Conservation (phyloP, 2,113 vertebrate genomes). For the Labrus mixtus region DNA sequence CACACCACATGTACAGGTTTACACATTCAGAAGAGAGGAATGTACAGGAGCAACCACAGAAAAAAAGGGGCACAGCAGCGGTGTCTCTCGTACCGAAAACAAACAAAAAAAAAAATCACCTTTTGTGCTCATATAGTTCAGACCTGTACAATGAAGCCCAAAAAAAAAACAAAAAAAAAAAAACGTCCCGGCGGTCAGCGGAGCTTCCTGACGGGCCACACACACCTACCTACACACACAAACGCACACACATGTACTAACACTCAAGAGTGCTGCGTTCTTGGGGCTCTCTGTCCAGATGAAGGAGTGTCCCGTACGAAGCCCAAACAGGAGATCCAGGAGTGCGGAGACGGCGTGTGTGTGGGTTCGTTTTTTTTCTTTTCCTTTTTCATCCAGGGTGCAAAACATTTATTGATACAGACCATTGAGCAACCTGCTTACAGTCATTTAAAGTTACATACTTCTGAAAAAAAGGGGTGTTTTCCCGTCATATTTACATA, state of each 20-base stretch:
- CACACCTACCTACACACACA: constrained; percentile 33
- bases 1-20: constrained; percentile 91
- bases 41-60: constrained; percentile 80
- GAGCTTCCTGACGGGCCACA: constrained; percentile 58
- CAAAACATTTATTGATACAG: constrained; percentile 81
- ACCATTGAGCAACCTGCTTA: constrained; percentile 82
- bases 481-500: constrained; percentile 79
- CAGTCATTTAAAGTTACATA: constrained; percentile 75
- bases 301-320: constrained; percentile 58
- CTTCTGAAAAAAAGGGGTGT: constrained; percentile 71
- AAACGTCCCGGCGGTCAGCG: constrained; percentile 29
- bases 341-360: constrained; percentile 48
- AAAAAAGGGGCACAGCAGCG: constrained; percentile 58
- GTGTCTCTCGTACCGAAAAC: constrained; percentile 56
- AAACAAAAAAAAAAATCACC: constrained; percentile 47
- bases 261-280: constrained; percentile 63
- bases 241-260: constrained; percentile 44
- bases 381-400: constrained; percentile 73
- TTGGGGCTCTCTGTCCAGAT: constrained; percentile 52
- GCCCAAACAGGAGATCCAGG: constrained; percentile 64
- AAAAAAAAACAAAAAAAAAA: constrained; percentile 40
- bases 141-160: constrained; percentile 73
- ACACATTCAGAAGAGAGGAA: constrained; percentile 89
- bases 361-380: constrained; percentile 4
- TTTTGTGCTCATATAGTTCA: constrained; percentile 83